phyloP scores from a whole-genome alignment of 2,113 vertebrate genomes.

The Vidua macroura region DNA sequence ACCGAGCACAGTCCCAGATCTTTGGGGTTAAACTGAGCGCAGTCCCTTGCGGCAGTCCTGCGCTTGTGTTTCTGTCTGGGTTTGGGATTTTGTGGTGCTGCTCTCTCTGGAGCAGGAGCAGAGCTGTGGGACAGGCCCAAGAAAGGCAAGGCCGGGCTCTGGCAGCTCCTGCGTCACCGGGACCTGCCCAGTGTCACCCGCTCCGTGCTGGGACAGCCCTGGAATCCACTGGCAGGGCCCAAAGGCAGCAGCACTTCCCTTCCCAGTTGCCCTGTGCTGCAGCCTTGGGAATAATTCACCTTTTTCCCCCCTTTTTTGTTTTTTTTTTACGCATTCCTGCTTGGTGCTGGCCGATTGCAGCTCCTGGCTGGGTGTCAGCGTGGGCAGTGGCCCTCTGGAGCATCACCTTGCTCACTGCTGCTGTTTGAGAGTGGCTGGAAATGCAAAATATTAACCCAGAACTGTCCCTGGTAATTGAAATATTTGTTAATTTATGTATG shows the following conservation, averaged over 20 bases:
- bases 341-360: background rate
- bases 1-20: accelerated
- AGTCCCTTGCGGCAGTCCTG: background rate
- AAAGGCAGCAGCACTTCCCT: background rate
- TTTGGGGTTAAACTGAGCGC: accelerated
- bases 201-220: background rate
- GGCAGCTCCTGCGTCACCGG: background rate
- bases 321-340: accelerated
- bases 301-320: accelerated
- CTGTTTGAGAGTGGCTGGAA: background rate
- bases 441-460: background rate
- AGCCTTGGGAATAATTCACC: background rate
- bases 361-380: background rate
- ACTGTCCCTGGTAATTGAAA: background rate
- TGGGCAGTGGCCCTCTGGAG: background rate
- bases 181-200: background rate
- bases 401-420: background rate
- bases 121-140: background rate
- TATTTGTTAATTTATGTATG: background rate
- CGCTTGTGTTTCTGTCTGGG: accelerated
- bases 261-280: background rate
- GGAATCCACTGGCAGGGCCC: background rate
- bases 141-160: background rate
- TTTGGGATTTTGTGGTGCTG: background rate
- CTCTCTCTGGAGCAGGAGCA: background rate